These are phyloP conservation scores for Leucophenga maculata DNA, from an alignment of 2,888 invertebrate genomes.

Conservation along the genomic window DNA sequence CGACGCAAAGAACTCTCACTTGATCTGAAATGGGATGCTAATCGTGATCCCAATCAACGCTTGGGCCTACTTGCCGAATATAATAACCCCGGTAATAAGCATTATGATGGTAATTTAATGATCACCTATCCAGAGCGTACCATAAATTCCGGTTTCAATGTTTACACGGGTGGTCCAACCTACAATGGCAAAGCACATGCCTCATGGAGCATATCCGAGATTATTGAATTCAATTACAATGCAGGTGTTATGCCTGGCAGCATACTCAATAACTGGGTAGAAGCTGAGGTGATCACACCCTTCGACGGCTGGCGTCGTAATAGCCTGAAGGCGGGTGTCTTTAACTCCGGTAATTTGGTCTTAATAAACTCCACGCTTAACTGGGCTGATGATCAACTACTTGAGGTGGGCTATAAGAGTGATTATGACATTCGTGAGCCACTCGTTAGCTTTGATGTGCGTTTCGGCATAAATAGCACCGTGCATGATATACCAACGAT, in stretches of 20 bases:
- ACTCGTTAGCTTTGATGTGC: conserved; percentile 73
- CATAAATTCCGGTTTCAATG: conserved; percentile 79
- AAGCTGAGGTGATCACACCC: conserved; percentile 75
- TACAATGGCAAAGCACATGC: conserved; percentile 74
- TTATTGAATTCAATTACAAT: conserved; percentile 72
- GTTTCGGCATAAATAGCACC: conserved; percentile 75
- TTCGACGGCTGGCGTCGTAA: conserved; percentile 76
- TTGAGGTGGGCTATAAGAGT: conserved; percentile 75
- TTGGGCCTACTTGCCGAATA: conserved; percentile 75
- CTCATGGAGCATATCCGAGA: conserved; percentile 81
- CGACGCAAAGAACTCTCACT: conserved; percentile 79
- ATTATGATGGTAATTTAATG: conserved; percentile 77
- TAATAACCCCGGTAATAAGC: conserved; percentile 76
- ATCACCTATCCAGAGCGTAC: conserved; percentile 84
- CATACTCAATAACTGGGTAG: conserved; percentile 66
- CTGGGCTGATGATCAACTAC: conserved; percentile 77
- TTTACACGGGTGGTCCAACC: conserved; percentile 70
- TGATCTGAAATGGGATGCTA: conserved; percentile 89
- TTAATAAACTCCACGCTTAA: conserved; percentile 74
- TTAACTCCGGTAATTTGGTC: conserved; percentile 73
- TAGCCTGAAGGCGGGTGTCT: conserved; percentile 73
- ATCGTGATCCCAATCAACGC: conserved; percentile 82
- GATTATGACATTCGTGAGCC: conserved; percentile 73
- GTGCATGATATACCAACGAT: conserved; percentile 76
- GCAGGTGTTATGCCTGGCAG: conserved; percentile 63